A percentile compares a stretch with the other conserved stretches of the same genome.
These are phyloP conservation scores for Calameuta idolon DNA, from an alignment of 2,888 invertebrate species.

Conservation along the genomic window DNA sequence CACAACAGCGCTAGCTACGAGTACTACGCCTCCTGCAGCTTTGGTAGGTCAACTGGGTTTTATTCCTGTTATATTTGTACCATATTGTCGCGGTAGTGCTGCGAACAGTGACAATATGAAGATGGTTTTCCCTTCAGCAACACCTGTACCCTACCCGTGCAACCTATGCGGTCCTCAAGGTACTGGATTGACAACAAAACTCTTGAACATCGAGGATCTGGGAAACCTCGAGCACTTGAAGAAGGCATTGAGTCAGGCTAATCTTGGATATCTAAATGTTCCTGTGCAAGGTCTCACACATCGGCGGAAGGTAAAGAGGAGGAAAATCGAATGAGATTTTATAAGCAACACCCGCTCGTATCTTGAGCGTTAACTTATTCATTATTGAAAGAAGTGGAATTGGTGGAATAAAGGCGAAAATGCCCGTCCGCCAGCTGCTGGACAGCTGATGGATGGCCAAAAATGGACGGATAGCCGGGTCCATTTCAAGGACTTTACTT, in stretches of 20 bases:
- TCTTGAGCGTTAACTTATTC: constrained; percentile 26
- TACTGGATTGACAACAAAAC: constrained; percentile 32
- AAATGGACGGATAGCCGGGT: too few species aligned
- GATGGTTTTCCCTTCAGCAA: constrained; percentile 73
- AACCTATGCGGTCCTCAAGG: constrained; percentile 69
- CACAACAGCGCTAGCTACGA: constrained; percentile 44
- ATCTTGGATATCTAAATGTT: constrained; percentile 55
- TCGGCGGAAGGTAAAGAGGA: constrained; percentile 34
- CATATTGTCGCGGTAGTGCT: constrained; percentile 73
- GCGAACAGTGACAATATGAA: constrained; percentile 65
- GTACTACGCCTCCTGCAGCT: constrained; percentile 39
- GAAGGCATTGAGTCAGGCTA: constrained; percentile 44
- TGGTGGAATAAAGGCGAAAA: constrained; percentile 12
- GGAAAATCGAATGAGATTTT: constrained; percentile 31
- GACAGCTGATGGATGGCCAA: constrained; percentile 32
- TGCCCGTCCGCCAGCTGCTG: constrained; percentile 45
- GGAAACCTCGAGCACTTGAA: constrained; percentile 45
- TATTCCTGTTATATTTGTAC: constrained; percentile 79
- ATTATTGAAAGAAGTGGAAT: constrained; percentile 13
- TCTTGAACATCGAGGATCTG: constrained; percentile 43
- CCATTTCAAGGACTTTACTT: too few species aligned
- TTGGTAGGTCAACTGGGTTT: constrained; percentile 70
- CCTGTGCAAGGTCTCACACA: constrained; percentile 35
- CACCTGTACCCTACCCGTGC: constrained; percentile 74
- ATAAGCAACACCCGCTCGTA: too few species aligned